These are phyloP conservation scores for Sycophila sp. DNA, from an alignment of 1,140 invertebrate genomes.

Conservation along the genomic window DNA sequence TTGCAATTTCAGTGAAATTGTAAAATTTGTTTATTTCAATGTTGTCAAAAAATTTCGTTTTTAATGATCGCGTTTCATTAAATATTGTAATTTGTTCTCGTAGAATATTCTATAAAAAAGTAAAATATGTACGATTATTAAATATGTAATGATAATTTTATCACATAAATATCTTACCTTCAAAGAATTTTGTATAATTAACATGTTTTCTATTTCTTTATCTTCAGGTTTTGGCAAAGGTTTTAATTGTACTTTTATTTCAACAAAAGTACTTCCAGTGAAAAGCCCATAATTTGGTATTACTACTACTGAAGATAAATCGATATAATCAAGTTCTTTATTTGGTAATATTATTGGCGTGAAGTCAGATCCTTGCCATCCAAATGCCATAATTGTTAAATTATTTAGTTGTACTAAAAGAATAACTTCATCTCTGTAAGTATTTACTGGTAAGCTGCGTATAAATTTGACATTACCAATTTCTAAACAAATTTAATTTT, in stretches of 20 bases:
- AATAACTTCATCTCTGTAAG: constrained; percentile 56
- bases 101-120: constrained; percentile 41
- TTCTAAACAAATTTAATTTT: constrained; percentile 39
- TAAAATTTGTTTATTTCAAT: constrained; percentile 32
- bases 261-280: constrained; percentile 42
- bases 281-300: constrained; percentile 54
- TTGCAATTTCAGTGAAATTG: constrained; percentile 38
- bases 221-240: constrained; percentile 33
- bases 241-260: constrained; percentile 41
- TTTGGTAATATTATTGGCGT: constrained; percentile 39
- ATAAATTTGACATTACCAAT: constrained; percentile 49
- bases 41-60: constrained; percentile 44
- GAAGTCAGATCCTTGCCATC: constrained; percentile 50
- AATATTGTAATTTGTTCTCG: too few species aligned
- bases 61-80: too few species aligned
- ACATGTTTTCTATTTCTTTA: constrained; percentile 40
- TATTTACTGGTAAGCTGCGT: constrained; percentile 45
- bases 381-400: constrained; percentile 41
- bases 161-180: too few species aligned
- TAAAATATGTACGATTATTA: too few species aligned
- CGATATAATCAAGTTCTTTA: constrained; percentile 38
- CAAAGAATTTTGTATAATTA: too few species aligned
- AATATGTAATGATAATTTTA: too few species aligned
- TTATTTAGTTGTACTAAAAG: constrained; percentile 52
- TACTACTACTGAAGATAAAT: constrained; percentile 46